Percentiles rank a stretch among this genome's conserved stretches.
Evolutionary conservation across 2,113 vertebrate species (phyloP).

Genomic region (Uria aalge): DNA sequence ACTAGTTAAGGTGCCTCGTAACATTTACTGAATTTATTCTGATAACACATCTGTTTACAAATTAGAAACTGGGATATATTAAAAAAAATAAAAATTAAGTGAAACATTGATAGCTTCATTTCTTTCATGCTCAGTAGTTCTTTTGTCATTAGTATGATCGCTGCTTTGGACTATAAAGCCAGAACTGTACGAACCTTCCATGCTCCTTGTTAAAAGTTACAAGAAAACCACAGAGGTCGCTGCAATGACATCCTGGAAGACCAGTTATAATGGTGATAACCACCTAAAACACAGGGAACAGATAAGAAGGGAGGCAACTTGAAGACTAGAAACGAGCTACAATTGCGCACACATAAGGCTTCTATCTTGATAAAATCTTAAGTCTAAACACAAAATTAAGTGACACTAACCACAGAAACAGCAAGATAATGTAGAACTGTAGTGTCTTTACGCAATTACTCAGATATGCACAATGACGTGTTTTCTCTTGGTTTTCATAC

Average conservation of each 20-base stretch:
- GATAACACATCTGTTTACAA: neutral
- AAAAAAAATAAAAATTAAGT: neutral
- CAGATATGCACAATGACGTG: rapidly evolving
- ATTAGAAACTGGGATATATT: neutral
- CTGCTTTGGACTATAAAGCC: neutral
- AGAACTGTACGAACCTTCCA: slow-evolving; percentile 77
- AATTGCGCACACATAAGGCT: neutral
- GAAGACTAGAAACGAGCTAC: neutral
- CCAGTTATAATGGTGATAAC: slow-evolving; percentile 86
- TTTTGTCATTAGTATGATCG: neutral
- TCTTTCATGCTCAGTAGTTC: neutral
- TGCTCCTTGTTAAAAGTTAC: slow-evolving; percentile 84
- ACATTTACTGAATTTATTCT: neutral
- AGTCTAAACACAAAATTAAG: neutral
- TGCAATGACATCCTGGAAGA: slow-evolving; percentile 89
- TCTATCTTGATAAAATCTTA: neutral
- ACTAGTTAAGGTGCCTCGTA: neutral
- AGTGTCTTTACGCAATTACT: neutral
- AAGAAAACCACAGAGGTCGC: slow-evolving; percentile 83
- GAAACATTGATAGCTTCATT: neutral
- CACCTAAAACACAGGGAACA: slow-evolving; percentile 71
- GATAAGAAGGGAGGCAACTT: neutral
- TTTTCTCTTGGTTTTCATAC: neutral
- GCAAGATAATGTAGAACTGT: neutral
- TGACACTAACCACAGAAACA: neutral